Conservation (phyloP, 2,113 vertebrate genomes). For the Scalopus aquaticus region DNA sequence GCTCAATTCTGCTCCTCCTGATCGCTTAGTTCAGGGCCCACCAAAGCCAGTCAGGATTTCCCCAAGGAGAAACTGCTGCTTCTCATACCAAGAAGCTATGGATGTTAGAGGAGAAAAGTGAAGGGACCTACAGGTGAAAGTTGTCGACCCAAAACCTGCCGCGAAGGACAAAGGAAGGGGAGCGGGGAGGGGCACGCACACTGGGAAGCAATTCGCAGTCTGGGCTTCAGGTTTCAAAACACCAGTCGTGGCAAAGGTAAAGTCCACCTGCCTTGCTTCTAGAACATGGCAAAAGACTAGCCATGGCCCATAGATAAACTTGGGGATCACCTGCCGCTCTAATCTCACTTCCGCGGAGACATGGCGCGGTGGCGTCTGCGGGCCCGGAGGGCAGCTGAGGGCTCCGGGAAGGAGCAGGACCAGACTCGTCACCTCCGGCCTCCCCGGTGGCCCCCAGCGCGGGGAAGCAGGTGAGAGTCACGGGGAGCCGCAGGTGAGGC, state of each 20-base stretch:
- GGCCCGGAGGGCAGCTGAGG: not conserved
- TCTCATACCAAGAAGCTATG: not conserved
- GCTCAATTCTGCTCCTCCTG: not conserved
- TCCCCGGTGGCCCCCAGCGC: too few relatives aligned
- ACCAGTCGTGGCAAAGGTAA: not conserved
- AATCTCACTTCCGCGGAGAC: not conserved
- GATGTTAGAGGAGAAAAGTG: not conserved
- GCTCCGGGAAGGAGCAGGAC: not conserved
- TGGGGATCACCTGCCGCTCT: not conserved
- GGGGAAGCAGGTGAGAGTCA: not conserved
- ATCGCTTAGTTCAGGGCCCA: not conserved
- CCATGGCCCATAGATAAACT: not conserved
- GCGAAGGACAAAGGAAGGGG: not conserved
- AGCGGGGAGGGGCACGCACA: not conserved
- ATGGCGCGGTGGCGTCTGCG: not conserved
- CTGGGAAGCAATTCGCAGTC: not conserved
- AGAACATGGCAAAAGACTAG: not conserved
- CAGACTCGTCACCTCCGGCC: not conserved
- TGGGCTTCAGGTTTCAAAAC: not conserved
- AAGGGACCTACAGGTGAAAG: not conserved
- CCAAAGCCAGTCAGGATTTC: not conserved
- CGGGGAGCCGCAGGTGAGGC: not conserved
- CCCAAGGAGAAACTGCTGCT: not conserved
- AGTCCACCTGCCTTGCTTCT: not conserved
- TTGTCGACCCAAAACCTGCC: not conserved